Base-by-base conservation (phyloP, 1,140 invertebrate genomes). In the Bombus picipes region DNA sequence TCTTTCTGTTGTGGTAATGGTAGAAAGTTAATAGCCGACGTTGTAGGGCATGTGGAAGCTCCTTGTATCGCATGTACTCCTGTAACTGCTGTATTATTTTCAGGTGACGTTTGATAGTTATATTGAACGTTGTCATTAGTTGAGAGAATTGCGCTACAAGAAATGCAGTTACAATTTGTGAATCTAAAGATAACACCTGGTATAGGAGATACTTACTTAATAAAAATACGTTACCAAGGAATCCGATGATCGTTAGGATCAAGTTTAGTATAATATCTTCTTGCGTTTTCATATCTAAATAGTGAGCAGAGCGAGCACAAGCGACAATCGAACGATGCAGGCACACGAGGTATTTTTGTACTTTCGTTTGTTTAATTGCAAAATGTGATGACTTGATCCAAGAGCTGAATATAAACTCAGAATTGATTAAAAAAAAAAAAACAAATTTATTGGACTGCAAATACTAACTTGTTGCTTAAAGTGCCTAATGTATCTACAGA, bases 1-100 rank as follows among this genome's bases (percentile, higher is more conserved):
- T 90, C 57, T 92, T 95, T 59, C 94, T 95, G 41, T 92, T 94
- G 9, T 92, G 93, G 72, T 95, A 96, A 75, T 95, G 92, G 68
- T 94, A 93, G 43, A 93, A 95, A 12, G 65, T 32, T 10, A 92
- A 57, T 12, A 95, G 73, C 34, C 92, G 91, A 22, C 91, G 87
- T 81, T 92, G 91, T 47, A 94, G 89, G 8, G 76, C 41, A 10
- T 57, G 37, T 0, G 94, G 91, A 18, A 94, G 88, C 85, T 94
- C 93, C 65, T 94, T 94, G 39, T 93, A 87, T 1, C 78, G 87
- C 89, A 93, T 93, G 47, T 94, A 95, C 32, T 93, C 92, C 79
- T 93, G 78, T 25, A 95, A 73, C 80, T 95, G 94, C 57, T 93
- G 88, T 0, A 93, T 72, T 34, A 92, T 76, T 71, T 88, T 92